phyloP scores from a whole-genome alignment of 2,113 vertebrate species.

The Corynorhinus townsendii region DNA sequence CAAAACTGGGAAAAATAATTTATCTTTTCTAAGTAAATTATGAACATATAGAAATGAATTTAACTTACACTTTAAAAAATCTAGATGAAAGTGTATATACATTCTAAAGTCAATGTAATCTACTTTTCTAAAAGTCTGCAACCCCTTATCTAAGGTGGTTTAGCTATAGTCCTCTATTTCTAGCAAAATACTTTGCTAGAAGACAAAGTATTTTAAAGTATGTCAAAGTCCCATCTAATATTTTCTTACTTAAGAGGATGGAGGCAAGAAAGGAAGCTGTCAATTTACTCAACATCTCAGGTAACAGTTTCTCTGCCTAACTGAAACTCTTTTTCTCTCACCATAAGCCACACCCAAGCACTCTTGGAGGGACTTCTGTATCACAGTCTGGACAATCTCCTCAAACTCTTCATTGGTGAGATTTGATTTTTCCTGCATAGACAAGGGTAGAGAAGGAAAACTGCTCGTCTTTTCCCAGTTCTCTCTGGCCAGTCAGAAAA shows the following conservation, averaged over 20 bases:
- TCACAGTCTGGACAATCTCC: conserved; percentile 71
- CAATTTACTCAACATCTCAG: not conserved
- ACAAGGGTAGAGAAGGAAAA: not conserved
- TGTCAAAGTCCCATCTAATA: not conserved
- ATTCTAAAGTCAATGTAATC: conserved; percentile 27
- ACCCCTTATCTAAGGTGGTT: not conserved
- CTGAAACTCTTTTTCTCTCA: not conserved
- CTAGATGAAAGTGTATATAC: not conserved
- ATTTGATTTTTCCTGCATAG: conserved; percentile 53
- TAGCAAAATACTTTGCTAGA: too few relatives aligned
- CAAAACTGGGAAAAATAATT: conserved; percentile 11
- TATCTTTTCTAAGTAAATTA: conserved; percentile 29
- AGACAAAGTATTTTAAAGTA: conserved; percentile 9
- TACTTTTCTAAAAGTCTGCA: conserved; percentile 15
- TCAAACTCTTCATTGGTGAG: conserved; percentile 70
- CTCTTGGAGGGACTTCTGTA: conserved; percentile 68
- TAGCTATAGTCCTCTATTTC: not conserved
- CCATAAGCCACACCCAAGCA: conserved; percentile 55
- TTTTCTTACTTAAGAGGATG: conserved; percentile 12
- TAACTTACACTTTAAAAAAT: conserved; percentile 17
- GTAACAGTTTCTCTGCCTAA: not conserved
- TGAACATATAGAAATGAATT: conserved; percentile 6
- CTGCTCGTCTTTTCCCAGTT: not conserved
- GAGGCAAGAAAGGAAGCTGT: not conserved
- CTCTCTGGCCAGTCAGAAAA: conserved; percentile 1